Base-by-base conservation (phyloP, 2,888 invertebrate species). In the Strigamia crassipes region DNA sequence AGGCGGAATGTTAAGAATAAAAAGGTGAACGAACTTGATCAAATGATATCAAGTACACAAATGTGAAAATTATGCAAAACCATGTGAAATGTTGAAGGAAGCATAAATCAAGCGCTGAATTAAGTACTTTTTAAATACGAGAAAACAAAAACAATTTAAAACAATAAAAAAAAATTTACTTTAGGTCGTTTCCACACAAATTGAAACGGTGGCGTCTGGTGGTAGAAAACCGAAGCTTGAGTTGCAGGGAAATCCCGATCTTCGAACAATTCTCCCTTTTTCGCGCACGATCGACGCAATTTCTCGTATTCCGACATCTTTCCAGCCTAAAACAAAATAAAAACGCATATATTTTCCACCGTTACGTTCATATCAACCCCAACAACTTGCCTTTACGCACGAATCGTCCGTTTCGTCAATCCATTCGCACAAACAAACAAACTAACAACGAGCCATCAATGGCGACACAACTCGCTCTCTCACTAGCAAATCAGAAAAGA, bases 201-300 rank as follows among this genome's bases (percentile, higher is more conserved):
- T 86, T 94, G 93, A 88, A 96, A 96, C 0, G 96, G 95, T n/a
- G 96, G 96, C 15, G 95, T 95, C 88, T 96, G 96, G 88, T 96
- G 94, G 88, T 96, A 96, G 88, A 96, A 96, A 9, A 96, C 95
- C 1, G 96, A 96, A 6, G 93, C 90, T 89, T 96, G 96, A 10
- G 93, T 92, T 3, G 96, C 95, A 3, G 95, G 94, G 89, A 96
- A 96, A 88, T 96, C 96, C 0, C 94, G 94, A 89, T 96, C 96
- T 88, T 96, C 95, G 94, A 95, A 96, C 23, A 94, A 90, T 87
- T 93, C 92, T 61, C 92, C 93, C 85, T 92, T 91, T 89, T 93
- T 92, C 87, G 94, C 90, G 89, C 95, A 96, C 86, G 92, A 91
- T 86, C 92, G 91, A 89, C 93, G 93, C 86, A 96, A 93, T 84